A percentile compares a stretch with the other conserved stretches of the same genome.
These are phyloP conservation scores for Tychaedon coryphoeus DNA, from an alignment of 2,113 vertebrate genomes.

Conservation along the genomic window DNA sequence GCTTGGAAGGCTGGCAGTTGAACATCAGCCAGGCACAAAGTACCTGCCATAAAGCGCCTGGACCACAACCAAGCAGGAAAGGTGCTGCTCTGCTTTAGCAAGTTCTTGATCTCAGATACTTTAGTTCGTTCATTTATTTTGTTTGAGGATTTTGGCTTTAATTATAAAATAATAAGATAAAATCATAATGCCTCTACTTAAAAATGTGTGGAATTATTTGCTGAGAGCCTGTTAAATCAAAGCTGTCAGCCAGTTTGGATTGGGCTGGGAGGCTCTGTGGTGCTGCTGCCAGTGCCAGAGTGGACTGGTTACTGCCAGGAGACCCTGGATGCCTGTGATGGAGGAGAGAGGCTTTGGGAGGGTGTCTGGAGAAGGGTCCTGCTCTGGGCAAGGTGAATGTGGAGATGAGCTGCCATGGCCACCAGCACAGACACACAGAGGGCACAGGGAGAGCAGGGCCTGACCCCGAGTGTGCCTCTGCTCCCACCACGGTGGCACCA, in stretches of 20 bases:
- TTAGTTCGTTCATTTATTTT: not conserved
- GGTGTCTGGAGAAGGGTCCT: not conserved
- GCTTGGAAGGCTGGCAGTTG: slow-evolving; percentile 66
- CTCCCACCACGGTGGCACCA: accelerated
- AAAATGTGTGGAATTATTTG: not conserved
- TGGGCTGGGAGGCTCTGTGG: not conserved
- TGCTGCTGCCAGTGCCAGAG: accelerated
- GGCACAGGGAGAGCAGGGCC: not conserved
- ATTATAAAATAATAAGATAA: not conserved
- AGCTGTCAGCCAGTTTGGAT: not conserved
- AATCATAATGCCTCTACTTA: not conserved
- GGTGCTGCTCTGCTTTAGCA: slow-evolving; percentile 13
- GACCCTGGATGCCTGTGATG: not conserved
- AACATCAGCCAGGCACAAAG: slow-evolving; percentile 66
- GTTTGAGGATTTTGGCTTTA: not conserved
- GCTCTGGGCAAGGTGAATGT: not conserved
- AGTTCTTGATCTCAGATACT: not conserved
- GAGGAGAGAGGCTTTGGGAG: not conserved
- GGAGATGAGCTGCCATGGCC: not conserved
- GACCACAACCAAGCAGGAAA: not conserved
- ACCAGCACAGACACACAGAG: accelerated
- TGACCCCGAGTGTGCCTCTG: accelerated
- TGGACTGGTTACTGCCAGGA: not conserved
- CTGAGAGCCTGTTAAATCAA: not conserved
- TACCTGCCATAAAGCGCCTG: slow-evolving; percentile 48